These are phyloP conservation scores for Neomonachus schauinslandi DNA, from an alignment of 2,113 vertebrate genomes.

Conservation along the genomic window DNA sequence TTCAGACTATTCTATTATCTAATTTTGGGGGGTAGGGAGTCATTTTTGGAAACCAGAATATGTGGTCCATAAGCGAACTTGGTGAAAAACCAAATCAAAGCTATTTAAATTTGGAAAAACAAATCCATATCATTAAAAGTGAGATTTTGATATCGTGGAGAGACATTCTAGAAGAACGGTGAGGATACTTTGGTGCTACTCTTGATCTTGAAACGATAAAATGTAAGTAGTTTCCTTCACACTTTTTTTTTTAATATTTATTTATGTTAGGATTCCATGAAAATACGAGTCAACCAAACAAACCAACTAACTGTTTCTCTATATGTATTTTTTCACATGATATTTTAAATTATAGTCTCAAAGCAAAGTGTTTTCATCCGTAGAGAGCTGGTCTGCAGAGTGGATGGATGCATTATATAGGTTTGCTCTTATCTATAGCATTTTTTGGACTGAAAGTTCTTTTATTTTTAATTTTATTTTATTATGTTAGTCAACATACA, in stretches of 20 bases:
- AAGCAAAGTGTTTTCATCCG: not conserved
- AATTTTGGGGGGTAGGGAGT: not conserved
- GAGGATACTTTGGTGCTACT: too few relatives aligned
- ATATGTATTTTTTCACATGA: not conserved
- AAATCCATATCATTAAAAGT: not conserved
- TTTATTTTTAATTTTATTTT: too few relatives aligned
- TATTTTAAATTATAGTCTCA: not conserved
- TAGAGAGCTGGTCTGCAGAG: too few relatives aligned
- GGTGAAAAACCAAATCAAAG: not conserved
- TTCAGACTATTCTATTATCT: not conserved
- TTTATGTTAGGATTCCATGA: not conserved
- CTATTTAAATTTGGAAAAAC: not conserved
- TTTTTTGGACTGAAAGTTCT: not conserved
- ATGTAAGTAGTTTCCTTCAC: not conserved
- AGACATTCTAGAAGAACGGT: not conserved
- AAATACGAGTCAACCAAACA: not conserved
- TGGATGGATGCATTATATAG: not conserved
- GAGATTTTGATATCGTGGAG: not conserved
- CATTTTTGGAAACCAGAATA: not conserved
- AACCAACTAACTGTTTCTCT: not conserved
- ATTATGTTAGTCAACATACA: too few relatives aligned
- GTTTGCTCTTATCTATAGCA: not conserved
- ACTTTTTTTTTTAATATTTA: not conserved
- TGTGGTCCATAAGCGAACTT: rapidly evolving
- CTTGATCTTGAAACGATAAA: not conserved